Evolutionary conservation across 2,113 vertebrate genomes (phyloP), one percentile per base, ranked within the genome.

Genomic region (Pluvianellus socialis): DNA sequence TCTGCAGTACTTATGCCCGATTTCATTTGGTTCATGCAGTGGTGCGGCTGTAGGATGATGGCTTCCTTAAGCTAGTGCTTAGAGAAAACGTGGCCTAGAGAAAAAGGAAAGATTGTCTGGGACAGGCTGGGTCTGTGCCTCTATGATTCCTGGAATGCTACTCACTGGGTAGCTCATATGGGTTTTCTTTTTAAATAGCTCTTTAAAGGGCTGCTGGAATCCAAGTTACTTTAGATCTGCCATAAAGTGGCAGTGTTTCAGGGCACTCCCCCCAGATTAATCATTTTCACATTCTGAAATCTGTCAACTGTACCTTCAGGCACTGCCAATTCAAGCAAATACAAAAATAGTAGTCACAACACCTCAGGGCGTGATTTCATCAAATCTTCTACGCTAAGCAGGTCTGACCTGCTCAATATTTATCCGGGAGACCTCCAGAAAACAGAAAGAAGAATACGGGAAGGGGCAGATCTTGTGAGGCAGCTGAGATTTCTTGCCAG

Each of bases 241-340:
- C 86, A 92, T 66, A 53, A 86, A 91, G 61, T 53, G 65, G 52
- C 61, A 90, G 75, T 24, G 17, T 94, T 94, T 96, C 47, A 88
- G 86, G 80, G 61, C 56, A 59, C 62, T 55, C 38, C 42, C 84
- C 65, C 59, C 4, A 74, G 7, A 85, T 85, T 92, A 94, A 96
- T 94, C 73, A 91, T 79, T 94, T 94, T 94, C 84, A 92, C 56
- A 85, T 94, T 94, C 73, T 92, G 88, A 94, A 95, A 95, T 91
- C 80, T 91, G 91, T 94, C 91, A 89, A 33, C 86, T 62, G 24
- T 89, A 85, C 80, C 80, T 95, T 70, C 49, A 79, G 70, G 52
- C 61, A 72, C 71, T 92, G 86, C 86, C 91, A 95, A 76, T 73
- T 92, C 86, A 91, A 92, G 83, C 73, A 94, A 96, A 95, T n/a